Evolutionary conservation across 2,113 vertebrate genomes (phyloP), one percentile per base, ranked within the genome.

Genomic region (Podarcis muralis): DNA sequence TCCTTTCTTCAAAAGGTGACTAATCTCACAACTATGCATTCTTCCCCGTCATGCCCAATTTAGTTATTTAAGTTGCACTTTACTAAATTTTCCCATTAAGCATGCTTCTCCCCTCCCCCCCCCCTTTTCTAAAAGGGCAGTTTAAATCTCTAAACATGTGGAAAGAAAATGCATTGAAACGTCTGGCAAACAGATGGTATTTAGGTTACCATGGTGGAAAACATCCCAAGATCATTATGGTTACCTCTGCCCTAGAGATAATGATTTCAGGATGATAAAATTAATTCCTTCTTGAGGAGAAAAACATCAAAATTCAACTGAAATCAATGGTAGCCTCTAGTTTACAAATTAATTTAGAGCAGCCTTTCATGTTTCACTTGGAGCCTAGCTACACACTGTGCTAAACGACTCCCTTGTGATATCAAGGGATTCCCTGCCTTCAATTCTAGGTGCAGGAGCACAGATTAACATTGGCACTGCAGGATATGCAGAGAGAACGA

Each of bases 41-140:
- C 75, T 87, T 92, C 89, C 87, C 83, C 72, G 25, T 78, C 81
- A 20, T 82, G 69, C 30, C 59, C 84, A 68, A 85, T 91, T 94
- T 89, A 85, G 81, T 85, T 88, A 92, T 75, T 87, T 79, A 89
- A 94, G 90, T 80, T 62, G 6, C 48, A 87, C 65, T 88, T 93
- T 84, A 85, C 88, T 82, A n/a, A n/a, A 88, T 89, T 91, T 93
- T 85, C 15, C 40, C 87, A 59, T 88, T 93, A 92, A 90, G 87
- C 20, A 79, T 11, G 30, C 74, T 68, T 48, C 32, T 18, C 59
- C 18, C 62, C 12, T 57, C 27, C 15, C 59, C 27, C 15, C 59
- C 48, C 40, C 6, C 53, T 40, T 81, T 88, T 94, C 78, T 66
- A 83, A 87, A 89, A 78, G 88, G 66, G 6, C 27, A 83, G 43